Conservation (phyloP, 2,888 invertebrate species). For the Caenorhabditis plicata region DNA sequence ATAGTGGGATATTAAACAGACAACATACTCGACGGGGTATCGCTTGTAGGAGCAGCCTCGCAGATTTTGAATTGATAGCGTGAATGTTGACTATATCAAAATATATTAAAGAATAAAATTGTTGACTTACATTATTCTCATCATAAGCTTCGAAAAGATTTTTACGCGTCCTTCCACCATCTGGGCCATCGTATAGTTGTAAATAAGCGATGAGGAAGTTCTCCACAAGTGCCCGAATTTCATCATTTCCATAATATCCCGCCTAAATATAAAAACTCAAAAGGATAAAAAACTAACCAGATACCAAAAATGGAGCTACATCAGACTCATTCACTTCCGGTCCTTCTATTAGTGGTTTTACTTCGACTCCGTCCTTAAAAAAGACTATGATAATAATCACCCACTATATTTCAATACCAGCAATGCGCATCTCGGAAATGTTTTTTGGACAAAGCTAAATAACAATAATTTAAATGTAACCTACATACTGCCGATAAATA, state of each 20-base stretch:
- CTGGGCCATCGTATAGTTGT: conserved; percentile 37
- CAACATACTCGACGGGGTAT: conserved; percentile 46
- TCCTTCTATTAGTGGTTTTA: conserved; percentile 15
- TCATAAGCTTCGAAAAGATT: conserved; percentile 57
- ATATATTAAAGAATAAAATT: background rate
- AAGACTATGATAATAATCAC: background rate
- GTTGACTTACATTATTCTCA: conserved; percentile 43
- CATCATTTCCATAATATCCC: conserved; percentile 44
- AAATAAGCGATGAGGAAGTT: conserved; percentile 53
- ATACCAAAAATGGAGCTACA: background rate
- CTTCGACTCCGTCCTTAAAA: conserved; percentile 25
- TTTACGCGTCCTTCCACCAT: conserved; percentile 43
- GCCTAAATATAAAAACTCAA: conserved; percentile 39
- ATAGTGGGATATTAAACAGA: conserved; percentile 3
- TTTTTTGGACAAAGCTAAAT: conserved; percentile 55
- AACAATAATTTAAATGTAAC: conserved; percentile 2
- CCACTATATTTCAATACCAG: conserved; percentile 55
- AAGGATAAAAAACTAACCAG: too few relatives aligned
- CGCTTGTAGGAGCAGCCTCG: conserved; percentile 3
- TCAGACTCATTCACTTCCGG: background rate
- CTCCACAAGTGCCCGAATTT: conserved; percentile 45
- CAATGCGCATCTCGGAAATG: conserved; percentile 50
- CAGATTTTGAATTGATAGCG: conserved; percentile 46
- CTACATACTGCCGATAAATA: background rate
- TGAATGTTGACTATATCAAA: conserved; percentile 49